Base-by-base conservation (phyloP, 2,797 vertebrate species). In the Bovichtus diacanthus region DNA sequence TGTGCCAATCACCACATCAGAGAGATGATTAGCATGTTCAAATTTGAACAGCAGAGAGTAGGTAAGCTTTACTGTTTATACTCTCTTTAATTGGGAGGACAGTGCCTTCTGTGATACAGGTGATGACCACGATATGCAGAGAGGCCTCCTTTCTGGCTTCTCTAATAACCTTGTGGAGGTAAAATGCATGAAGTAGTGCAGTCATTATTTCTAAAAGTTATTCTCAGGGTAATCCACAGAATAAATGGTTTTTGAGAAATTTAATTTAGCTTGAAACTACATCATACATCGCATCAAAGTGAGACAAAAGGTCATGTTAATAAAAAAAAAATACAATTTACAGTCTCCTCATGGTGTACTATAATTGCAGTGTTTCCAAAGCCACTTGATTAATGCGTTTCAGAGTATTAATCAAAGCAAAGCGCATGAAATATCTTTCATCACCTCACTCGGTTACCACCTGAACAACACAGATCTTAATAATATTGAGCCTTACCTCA, bases 11-110 rank as follows among this genome's bases (percentile, higher is more conserved):
- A 84, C 50, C 76, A 80, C 83, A 90, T 92, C 84, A 83, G 72
- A 74, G 55, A 59, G 69, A 74, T 87, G 71, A 91, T 90, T 87
- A 89, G 76, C 78, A 60, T 78, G 78, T 82, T 68, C 81, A 90
- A 78, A 92, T 93, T 88, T 93, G 85, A 92, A 87, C 85, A 92
- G 85, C 59, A 13, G 78, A 88, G 89, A 88, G 89, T 81, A 87
- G 46, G 56, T 51, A 29, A 49, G 44, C 73, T 70, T 63, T 41
- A 21, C 53, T 85, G 76, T 89, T 89, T 81, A 66, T 75, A 67
- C 66, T 55, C 31, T 47, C 34, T 71, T 75, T 65, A 71, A 78
- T 55, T 77, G 60, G 51, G 58, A 76, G 49, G 70, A 70, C 44
- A 58, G 43, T 53, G 64, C 63, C 47, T 64, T 66, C 53, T 66